Conservation (phyloP, 2,113 vertebrate genomes). For the Diadophis punctatus region DNA sequence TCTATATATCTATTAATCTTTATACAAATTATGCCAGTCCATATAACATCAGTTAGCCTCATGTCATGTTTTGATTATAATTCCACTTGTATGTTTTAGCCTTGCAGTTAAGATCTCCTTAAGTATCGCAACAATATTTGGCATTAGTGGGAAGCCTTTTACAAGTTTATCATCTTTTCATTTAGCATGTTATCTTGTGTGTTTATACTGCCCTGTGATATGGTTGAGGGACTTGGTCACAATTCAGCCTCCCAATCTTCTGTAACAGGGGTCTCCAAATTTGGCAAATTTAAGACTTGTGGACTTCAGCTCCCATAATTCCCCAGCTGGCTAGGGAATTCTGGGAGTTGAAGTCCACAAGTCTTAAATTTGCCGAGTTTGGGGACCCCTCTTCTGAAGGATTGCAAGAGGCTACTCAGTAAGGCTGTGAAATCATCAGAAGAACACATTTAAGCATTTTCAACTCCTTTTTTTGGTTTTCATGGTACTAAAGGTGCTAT, state of each 20-base stretch:
- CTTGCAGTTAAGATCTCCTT: background rate
- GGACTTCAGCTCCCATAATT: background rate
- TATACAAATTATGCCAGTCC: background rate
- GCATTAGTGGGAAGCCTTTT: background rate
- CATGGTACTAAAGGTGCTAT: background rate
- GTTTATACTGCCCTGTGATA: background rate
- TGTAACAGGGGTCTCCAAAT: background rate
- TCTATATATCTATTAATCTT: background rate
- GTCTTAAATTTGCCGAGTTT: too few relatives aligned
- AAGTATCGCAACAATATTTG: background rate
- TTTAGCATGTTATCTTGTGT: background rate
- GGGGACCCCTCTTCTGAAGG: background rate
- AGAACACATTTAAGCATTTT: background rate
- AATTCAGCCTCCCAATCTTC: background rate
- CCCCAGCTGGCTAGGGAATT: too few relatives aligned
- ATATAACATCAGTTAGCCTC: background rate
- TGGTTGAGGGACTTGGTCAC: background rate
- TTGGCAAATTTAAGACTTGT: background rate
- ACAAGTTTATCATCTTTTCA: background rate
- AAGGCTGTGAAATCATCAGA: background rate
- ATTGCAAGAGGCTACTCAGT: background rate
- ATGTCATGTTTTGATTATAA: background rate
- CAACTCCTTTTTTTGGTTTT: background rate
- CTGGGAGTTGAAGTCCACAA: too few relatives aligned
- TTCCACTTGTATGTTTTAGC: background rate